Percentiles rank a stretch among this genome's conserved stretches.
phyloP scores from a whole-genome alignment of 2,797 vertebrate species.

The Tamandua tetradactyla region DNA sequence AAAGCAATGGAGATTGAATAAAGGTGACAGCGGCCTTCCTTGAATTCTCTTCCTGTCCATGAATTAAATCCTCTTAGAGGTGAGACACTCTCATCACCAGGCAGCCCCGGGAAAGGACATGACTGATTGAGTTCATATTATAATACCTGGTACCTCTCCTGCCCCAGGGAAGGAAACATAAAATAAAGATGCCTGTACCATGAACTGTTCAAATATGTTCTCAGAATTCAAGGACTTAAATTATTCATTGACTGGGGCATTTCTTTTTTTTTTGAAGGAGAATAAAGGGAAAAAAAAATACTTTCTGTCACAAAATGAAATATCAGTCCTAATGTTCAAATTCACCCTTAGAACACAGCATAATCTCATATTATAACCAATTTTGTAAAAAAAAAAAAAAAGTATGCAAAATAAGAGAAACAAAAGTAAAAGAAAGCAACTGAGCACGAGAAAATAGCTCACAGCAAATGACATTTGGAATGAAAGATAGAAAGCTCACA shows the following conservation, averaged over 20 bases:
- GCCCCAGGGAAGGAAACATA: constrained; percentile 66
- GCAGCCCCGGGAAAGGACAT: constrained; percentile 50
- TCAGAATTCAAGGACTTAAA: constrained; percentile 72
- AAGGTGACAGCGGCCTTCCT: constrained; percentile 2
- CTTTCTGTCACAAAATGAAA: constrained; percentile 62
- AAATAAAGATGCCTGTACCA: constrained; percentile 69
- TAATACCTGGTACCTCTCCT: constrained; percentile 59
- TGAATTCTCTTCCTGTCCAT: constrained; percentile 55
- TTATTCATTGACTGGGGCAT: constrained; percentile 69
- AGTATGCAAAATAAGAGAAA: constrained; percentile 72
- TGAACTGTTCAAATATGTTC: constrained; percentile 71
- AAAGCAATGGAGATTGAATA: constrained; percentile 23
- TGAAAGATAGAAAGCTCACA: constrained; percentile 74
- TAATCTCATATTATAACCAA: constrained; percentile 40
- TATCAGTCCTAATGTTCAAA: constrained; percentile 58
- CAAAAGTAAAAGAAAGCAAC: constrained; percentile 64
- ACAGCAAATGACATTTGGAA: constrained; percentile 82
- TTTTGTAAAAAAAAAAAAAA: constrained; percentile 43
- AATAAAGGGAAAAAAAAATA: constrained; percentile 10
- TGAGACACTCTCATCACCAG: constrained; percentile 45
- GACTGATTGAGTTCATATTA: constrained; percentile 69
- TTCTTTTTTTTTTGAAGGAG: constrained; percentile 44
- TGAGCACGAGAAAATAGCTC: constrained; percentile 64
- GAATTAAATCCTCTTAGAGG: constrained; percentile 66
- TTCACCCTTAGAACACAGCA: constrained; percentile 28